Percentiles rank a stretch among this genome's conserved stretches.
Evolutionary conservation across 2,888 invertebrate genomes (phyloP).

Genomic region (Didymodactylos carnosus): DNA sequence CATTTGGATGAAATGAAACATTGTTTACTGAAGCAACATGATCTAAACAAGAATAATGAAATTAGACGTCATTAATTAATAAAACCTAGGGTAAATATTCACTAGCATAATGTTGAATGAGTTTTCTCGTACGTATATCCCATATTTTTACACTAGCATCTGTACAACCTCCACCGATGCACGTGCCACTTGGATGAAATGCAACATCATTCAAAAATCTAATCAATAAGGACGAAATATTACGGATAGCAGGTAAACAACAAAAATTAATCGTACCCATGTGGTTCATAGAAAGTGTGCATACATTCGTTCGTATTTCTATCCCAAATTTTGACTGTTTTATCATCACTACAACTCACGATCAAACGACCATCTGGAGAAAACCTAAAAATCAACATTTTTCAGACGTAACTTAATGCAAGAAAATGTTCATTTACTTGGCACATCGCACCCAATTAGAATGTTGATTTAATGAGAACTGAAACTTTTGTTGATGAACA

Average conservation of each 20-base stretch:
- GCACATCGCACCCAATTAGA: constrained; percentile 36
- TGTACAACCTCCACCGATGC: constrained; percentile 43
- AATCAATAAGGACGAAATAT: too few species aligned
- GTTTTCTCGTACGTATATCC: constrained; percentile 54
- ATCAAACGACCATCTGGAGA: constrained; percentile 55
- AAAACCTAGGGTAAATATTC: neutral
- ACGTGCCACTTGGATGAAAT: constrained; percentile 62
- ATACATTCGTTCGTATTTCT: constrained; percentile 49
- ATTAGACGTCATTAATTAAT: too few species aligned
- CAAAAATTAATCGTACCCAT: too few species aligned
- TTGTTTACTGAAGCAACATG: constrained; percentile 34
- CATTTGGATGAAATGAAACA: constrained; percentile 64
- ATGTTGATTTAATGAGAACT: constrained; percentile 33
- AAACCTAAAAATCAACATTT: constrained; percentile 40
- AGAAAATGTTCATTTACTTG: constrained; percentile 22
- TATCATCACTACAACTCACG: constrained; percentile 69
- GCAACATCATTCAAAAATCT: constrained; percentile 42
- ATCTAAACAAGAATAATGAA: neutral
- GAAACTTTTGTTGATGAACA: constrained; percentile 34
- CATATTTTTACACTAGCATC: constrained; percentile 54
- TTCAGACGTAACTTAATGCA: neutral
- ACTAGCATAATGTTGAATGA: constrained; percentile 54
- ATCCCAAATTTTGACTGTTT: constrained; percentile 59
- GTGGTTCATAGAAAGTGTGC: constrained; percentile 51
- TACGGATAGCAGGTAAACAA: too few species aligned